Conservation (phyloP, 1,140 invertebrate species). For the Gryon sp. region DNA sequence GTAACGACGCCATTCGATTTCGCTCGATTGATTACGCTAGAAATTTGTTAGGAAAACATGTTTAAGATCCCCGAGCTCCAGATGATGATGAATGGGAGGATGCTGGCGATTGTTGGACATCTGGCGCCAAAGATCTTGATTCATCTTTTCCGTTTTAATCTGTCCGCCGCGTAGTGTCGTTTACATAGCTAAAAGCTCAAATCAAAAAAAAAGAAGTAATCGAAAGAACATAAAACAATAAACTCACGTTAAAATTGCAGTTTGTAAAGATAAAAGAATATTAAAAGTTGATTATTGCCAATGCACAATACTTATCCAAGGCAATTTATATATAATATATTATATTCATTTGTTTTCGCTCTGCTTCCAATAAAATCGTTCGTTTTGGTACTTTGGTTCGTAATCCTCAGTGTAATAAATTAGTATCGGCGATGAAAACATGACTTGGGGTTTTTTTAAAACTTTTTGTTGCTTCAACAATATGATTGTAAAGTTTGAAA, state of each 20-base stretch:
- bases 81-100: constrained; percentile 65
- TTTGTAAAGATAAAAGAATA: constrained; percentile 64
- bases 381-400: constrained; percentile 30
- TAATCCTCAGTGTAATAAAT: constrained; percentile 33
- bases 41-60: constrained; percentile 64
- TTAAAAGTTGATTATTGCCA: constrained; percentile 53
- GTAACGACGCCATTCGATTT: constrained; percentile 70
- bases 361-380: constrained; percentile 63
- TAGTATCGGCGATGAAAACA: constrained; percentile 40
- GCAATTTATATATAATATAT: too few species aligned
- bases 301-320: constrained; percentile 53
- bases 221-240: constrained; percentile 72
- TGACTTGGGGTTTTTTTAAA: constrained; percentile 43
- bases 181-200: constrained; percentile 70
- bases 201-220: constrained; percentile 66
- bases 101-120: constrained; percentile 62
- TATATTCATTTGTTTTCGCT: too few species aligned
- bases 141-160: constrained; percentile 39
- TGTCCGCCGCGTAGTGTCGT: constrained; percentile 45
- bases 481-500: too few species aligned
- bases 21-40: constrained; percentile 70
- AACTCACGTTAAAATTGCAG: constrained; percentile 57
- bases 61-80: constrained; percentile 44
- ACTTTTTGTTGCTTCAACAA: too few species aligned
- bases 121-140: constrained; percentile 32